A percentile compares a stretch with the other conserved stretches of the same genome.
phyloP scores from a whole-genome alignment of 2,113 vertebrate species.

The Ursus arctos region DNA sequence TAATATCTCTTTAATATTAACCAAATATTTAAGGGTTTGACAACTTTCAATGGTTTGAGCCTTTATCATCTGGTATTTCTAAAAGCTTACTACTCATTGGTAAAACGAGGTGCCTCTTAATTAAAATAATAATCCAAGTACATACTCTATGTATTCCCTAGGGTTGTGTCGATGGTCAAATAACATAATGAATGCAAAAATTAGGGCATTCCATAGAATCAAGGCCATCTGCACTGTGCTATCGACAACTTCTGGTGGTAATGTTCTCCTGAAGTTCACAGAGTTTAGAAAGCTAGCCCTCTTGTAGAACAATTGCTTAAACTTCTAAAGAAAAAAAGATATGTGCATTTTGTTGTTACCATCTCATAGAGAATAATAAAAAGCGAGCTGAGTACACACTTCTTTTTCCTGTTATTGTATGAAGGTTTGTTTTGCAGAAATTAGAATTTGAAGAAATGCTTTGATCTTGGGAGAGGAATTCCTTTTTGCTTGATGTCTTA shows the following conservation, averaged over 20 bases:
- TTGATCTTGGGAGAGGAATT: constrained; percentile 79
- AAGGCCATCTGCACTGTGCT: rapidly evolving
- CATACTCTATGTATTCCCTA: neutral
- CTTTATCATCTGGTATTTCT: neutral
- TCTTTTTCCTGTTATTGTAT: constrained; percentile 82
- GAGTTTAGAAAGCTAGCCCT: constrained; percentile 12
- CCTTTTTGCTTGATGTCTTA: constrained; percentile 67
- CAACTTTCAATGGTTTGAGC: neutral
- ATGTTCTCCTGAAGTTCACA: neutral
- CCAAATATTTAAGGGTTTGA: neutral
- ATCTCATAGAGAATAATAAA: constrained; percentile 51
- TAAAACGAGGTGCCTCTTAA: neutral
- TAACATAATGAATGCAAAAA: neutral
- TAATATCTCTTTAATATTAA: neutral
- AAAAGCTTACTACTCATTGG: neutral
- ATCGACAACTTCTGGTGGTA: neutral
- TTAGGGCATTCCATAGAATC: neutral
- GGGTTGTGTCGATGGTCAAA: neutral
- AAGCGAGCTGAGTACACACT: constrained; percentile 34
- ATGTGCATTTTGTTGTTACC: constrained; percentile 42
- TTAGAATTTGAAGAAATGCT: neutral
- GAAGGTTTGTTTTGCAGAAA: constrained; percentile 72
- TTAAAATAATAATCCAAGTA: neutral
- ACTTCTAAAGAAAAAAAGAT: constrained; percentile 57
- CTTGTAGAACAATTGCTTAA: constrained; percentile 53